phyloP scores from a whole-genome alignment of 2,888 invertebrate genomes.

The Malthinus seriepunctatus region DNA sequence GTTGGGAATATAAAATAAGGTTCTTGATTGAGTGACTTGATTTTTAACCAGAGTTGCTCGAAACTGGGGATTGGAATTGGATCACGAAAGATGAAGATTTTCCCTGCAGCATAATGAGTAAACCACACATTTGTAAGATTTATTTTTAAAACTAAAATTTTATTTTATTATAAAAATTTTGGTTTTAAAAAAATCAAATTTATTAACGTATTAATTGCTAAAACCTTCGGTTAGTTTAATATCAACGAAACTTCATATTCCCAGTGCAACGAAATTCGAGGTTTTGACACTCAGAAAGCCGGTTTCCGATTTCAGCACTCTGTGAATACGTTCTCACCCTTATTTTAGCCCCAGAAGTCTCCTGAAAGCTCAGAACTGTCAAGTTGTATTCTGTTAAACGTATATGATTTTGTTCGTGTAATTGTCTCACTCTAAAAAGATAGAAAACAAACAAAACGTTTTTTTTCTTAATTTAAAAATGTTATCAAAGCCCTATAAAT shows the following conservation, averaged over 20 bases:
- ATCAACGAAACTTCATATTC: constrained; percentile 50
- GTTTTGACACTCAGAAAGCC: constrained; percentile 47
- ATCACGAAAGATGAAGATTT: constrained; percentile 45
- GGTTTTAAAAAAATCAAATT: background rate
- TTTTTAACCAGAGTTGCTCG: constrained; percentile 53
- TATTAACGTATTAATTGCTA: constrained; percentile 13
- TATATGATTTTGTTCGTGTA: constrained; percentile 35
- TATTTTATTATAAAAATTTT: background rate
- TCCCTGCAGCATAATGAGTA: constrained; percentile 35
- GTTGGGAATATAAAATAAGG: constrained; percentile 52
- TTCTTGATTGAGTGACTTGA: constrained; percentile 57
- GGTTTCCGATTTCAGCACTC: constrained; percentile 49
- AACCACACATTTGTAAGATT: background rate
- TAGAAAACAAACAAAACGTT: background rate
- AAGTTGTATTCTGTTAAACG: constrained; percentile 41
- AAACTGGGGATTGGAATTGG: constrained; percentile 51
- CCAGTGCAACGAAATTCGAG: constrained; percentile 43
- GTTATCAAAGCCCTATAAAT: background rate
- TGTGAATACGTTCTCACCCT: constrained; percentile 38
- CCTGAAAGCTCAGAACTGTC: constrained; percentile 43
- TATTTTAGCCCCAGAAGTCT: constrained; percentile 31
- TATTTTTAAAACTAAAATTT: constrained; percentile 4
- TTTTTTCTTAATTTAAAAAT: background rate
- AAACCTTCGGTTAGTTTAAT: constrained; percentile 5
- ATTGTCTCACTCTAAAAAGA: constrained; percentile 17